Conservation (phyloP, 2,113 vertebrate genomes). For the Tonatia bakeri region DNA sequence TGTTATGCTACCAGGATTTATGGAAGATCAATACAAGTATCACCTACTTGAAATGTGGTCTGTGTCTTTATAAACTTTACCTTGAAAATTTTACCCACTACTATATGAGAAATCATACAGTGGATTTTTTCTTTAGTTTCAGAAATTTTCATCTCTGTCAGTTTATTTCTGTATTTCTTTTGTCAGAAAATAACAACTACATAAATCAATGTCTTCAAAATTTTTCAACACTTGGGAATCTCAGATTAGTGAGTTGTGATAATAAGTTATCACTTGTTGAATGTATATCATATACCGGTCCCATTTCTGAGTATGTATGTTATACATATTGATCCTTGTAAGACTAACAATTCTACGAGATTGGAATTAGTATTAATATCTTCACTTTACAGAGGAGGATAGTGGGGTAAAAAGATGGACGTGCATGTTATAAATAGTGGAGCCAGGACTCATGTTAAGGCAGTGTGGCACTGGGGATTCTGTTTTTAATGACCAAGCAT, state of each 20-base stretch:
- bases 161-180: background rate
- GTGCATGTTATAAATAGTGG: background rate
- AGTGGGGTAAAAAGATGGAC: background rate
- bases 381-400: background rate
- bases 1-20: constrained; percentile 55
- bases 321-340: background rate
- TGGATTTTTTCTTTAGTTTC: background rate
- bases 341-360: background rate
- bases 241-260: background rate
- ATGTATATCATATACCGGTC: background rate
- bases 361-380: background rate
- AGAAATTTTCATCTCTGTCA: background rate
- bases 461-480: background rate
- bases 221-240: background rate
- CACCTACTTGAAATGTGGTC: constrained; percentile 52
- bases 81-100: constrained; percentile 40
- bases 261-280: background rate
- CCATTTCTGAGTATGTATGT: background rate
- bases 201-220: background rate
- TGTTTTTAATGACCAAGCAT: background rate
- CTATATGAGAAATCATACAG: background rate
- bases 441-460: background rate
- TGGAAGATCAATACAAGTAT: constrained; percentile 66
- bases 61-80: constrained; percentile 49
- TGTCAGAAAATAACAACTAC: background rate